phyloP scores from a whole-genome alignment of 1,140 invertebrate species.

The Cherax destructor region DNA sequence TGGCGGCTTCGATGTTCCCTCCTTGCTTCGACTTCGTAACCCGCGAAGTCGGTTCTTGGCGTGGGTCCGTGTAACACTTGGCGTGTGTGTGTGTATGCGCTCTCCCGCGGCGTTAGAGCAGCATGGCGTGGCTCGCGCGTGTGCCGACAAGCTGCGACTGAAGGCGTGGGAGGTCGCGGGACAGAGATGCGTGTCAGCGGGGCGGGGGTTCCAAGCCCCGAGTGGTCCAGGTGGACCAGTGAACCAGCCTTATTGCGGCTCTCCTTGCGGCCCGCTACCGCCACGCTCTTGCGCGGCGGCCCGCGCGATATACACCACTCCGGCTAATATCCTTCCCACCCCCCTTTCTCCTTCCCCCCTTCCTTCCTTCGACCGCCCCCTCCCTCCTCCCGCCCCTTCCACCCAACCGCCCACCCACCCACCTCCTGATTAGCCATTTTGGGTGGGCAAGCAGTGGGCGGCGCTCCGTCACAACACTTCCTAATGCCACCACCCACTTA shows the following conservation, averaged over 20 bases:
- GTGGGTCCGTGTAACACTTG: background rate
- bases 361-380: no score
- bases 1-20: no score
- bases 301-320: constrained; percentile 65
- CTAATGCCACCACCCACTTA: background rate
- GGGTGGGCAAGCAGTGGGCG: constrained; percentile 39
- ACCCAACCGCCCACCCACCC: no score
- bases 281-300: constrained; percentile 61
- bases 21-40: no score
- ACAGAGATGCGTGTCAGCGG: constrained; percentile 39
- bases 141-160: constrained; percentile 27
- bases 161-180: background rate
- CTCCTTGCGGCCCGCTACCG: constrained; percentile 27
- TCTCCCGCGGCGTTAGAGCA: constrained; percentile 38
- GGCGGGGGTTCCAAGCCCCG: constrained; percentile 64
- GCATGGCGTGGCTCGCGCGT: constrained; percentile 44
- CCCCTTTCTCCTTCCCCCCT: background rate
- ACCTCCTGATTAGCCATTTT: constrained; percentile 67
- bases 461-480: background rate
- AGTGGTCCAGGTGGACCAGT: constrained; percentile 70
- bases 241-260: constrained; percentile 70
- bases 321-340: constrained; percentile 56
- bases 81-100: constrained; percentile 3
- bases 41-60: no score
- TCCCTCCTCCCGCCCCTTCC: no score